Conservation (phyloP, 1,140 invertebrate genomes). For the Cydia splendana region DNA sequence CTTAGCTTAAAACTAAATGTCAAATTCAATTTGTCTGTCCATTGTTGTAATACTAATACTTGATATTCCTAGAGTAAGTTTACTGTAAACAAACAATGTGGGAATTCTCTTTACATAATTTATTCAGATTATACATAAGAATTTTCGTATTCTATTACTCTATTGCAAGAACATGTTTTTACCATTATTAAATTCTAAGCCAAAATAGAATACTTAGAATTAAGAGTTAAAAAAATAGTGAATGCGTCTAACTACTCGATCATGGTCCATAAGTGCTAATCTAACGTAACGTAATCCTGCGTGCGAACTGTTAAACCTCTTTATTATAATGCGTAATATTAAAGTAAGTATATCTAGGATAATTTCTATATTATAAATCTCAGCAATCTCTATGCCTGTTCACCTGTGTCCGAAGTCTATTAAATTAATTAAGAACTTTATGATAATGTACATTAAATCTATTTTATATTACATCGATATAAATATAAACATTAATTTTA, state of each 20-base stretch:
- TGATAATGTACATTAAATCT: conserved; percentile 57
- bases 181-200: conserved; percentile 48
- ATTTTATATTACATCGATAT: conserved; percentile 61
- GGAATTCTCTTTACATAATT: conserved; percentile 68
- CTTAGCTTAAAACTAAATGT: conserved; percentile 33
- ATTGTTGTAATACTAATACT: conserved; percentile 38
- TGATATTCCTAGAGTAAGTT: conserved; percentile 42
- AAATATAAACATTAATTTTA: conserved; percentile 61
- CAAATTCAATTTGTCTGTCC: conserved; percentile 52
- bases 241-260: conserved; percentile 47
- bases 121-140: conserved; percentile 69
- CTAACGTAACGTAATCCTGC: conserved; percentile 41
- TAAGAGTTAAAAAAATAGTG: conserved; percentile 41
- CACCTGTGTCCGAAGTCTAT: conserved; percentile 44
- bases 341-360: conserved; percentile 47
- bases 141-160: conserved; percentile 59
- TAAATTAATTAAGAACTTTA: conserved; percentile 48
- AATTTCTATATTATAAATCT: conserved; percentile 44
- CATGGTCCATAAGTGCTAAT: conserved; percentile 47
- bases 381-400: conserved; percentile 45
- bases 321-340: conserved; percentile 63
- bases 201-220: conserved; percentile 41
- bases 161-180: conserved; percentile 51
- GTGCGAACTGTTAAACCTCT: conserved; percentile 55
- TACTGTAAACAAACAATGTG: conserved; percentile 60